Conservation (phyloP, 1,140 invertebrate genomes). For the Pseudobourletiella spinata region DNA sequence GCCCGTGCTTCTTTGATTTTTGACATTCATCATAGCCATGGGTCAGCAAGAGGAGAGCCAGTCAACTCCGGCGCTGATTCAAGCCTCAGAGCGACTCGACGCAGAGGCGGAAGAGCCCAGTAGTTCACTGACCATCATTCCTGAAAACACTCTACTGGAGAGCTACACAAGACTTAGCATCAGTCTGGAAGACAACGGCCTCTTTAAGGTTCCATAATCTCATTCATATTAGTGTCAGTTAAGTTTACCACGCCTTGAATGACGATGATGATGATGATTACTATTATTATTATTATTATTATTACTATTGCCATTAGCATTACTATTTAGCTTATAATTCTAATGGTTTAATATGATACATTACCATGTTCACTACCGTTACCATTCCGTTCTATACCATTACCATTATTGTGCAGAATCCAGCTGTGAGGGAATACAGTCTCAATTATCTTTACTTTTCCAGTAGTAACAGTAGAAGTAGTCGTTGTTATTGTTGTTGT, state of each 20-base stretch:
- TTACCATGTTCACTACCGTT: not conserved
- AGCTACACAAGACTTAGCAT: slow-evolving; percentile 75
- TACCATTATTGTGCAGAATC: not conserved
- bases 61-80: slow-evolving; percentile 67
- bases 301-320: not conserved
- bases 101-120: slow-evolving; percentile 42
- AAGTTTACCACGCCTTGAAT: too few relatives aligned
- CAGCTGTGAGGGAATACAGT: not conserved
- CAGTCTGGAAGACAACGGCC: slow-evolving; percentile 70
- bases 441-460: not conserved
- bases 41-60: slow-evolving; percentile 69
- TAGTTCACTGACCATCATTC: slow-evolving; percentile 64
- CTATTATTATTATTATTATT: not conserved
- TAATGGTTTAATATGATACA: too few relatives aligned
- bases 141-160: slow-evolving; percentile 72
- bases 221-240: not conserved
- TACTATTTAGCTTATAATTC: not conserved
- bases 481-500: too few relatives aligned
- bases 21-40: slow-evolving; percentile 49
- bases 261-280: not conserved
- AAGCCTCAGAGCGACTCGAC: slow-evolving; percentile 50
- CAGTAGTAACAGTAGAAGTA: too few relatives aligned
- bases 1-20: too few relatives aligned
- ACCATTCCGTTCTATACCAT: not conserved
- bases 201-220: slow-evolving; percentile 57